A percentile compares a stretch with the other conserved stretches of the same genome.
Evolutionary conservation across 2,113 vertebrate genomes (phyloP).

Genomic region (Syrrhaptes paradoxus): DNA sequence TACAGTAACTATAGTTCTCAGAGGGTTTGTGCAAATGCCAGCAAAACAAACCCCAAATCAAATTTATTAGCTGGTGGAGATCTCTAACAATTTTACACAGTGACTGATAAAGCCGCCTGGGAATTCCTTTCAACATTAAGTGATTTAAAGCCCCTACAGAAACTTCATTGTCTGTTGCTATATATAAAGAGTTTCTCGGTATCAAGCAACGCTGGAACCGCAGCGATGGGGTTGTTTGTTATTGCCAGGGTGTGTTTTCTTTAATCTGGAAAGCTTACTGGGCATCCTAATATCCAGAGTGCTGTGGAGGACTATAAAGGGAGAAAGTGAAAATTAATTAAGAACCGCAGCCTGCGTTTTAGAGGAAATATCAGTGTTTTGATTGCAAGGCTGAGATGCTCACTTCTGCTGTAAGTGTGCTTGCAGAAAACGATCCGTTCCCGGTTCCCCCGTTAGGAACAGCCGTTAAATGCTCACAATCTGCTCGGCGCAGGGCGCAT

Average conservation of each 20-base stretch:
- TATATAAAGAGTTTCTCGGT: constrained; percentile 22
- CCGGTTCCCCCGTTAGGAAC: too few species aligned
- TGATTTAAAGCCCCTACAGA: constrained; percentile 76
- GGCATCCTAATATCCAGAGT: neutral
- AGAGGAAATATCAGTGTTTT: neutral
- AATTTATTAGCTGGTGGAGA: constrained; percentile 80
- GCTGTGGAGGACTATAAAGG: neutral
- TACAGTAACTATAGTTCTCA: constrained; percentile 78
- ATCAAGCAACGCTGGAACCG: neutral
- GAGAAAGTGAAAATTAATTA: neutral
- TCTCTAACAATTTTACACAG: constrained; percentile 76
- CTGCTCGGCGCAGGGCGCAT: accelerated
- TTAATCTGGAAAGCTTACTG: neutral
- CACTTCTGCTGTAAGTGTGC: neutral
- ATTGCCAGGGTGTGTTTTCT: neutral
- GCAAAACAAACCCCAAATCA: constrained; percentile 72
- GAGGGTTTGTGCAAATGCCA: constrained; percentile 80
- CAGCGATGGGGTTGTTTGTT: neutral
- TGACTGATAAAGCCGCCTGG: constrained; percentile 72
- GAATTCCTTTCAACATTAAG: constrained; percentile 74
- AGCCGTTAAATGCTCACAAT: neutral
- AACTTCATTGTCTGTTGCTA: constrained; percentile 64
- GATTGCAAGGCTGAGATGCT: neutral
- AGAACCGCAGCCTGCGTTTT: neutral
- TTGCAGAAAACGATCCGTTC: accelerated